Conservation (phyloP, 2,797 vertebrate genomes). For the Ataeniobius toweri region DNA sequence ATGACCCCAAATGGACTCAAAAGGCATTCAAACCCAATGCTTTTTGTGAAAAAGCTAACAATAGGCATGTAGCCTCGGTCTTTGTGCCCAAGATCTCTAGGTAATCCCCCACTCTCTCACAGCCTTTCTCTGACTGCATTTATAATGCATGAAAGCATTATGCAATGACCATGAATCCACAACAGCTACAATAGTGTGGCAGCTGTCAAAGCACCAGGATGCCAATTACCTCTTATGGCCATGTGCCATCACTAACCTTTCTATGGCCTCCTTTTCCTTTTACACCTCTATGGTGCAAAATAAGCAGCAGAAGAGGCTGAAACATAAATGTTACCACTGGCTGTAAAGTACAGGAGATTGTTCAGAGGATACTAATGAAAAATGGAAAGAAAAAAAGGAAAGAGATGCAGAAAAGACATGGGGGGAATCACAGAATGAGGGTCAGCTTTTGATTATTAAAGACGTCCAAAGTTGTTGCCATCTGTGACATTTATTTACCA, state of each 20-base stretch:
- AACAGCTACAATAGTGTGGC: constrained; percentile 60
- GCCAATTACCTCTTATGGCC: constrained; percentile 70
- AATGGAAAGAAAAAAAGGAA: constrained; percentile 33
- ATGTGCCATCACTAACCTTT: constrained; percentile 46
- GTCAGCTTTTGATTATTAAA: constrained; percentile 50
- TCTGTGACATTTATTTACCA: constrained; percentile 51
- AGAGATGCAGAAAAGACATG: constrained; percentile 13
- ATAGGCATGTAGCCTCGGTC: constrained; percentile 5
- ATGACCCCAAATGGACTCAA: constrained; percentile 12
- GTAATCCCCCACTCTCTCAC: constrained; percentile 28
- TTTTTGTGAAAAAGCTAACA: background rate
- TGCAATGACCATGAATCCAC: constrained; percentile 66
- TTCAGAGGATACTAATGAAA: constrained; percentile 50
- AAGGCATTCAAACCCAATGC: constrained; percentile 18
- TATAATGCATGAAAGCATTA: constrained; percentile 67
- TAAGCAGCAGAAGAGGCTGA: constrained; percentile 13
- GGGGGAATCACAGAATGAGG: constrained; percentile 33
- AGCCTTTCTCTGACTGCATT: constrained; percentile 50
- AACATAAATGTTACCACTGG: constrained; percentile 34
- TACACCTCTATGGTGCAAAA: constrained; percentile 26
- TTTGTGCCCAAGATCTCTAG: constrained; percentile 36
- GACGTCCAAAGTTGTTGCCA: constrained; percentile 35
- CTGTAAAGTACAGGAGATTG: constrained; percentile 29
- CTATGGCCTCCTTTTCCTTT: constrained; percentile 56
- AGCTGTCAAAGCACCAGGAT: constrained; percentile 69